Conservation (phyloP, 2,797 vertebrate species). For the Anniella stebbinsi region DNA sequence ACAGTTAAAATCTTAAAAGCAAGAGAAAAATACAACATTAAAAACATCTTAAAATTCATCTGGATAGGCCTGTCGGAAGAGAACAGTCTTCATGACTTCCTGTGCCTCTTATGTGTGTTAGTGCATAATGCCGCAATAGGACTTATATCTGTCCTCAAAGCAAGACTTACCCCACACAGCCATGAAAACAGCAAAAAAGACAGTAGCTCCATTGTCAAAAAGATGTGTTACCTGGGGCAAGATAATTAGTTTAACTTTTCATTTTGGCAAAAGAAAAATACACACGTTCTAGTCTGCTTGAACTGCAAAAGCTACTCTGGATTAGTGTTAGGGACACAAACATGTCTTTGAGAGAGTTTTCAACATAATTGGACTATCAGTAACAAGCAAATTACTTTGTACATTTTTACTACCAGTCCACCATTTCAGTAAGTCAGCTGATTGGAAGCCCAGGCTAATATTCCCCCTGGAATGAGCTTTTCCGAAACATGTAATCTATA, state of each 20-base stretch:
- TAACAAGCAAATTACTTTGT: background rate
- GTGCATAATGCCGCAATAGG: too few species aligned
- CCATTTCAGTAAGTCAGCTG: background rate
- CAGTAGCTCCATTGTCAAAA: slow-evolving; percentile 94
- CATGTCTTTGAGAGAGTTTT: background rate
- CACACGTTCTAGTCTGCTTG: background rate
- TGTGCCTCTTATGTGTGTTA: too few species aligned
- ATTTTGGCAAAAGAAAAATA: background rate
- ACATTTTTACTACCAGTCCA: background rate
- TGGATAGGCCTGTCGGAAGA: too few species aligned
- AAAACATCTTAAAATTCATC: too few species aligned
- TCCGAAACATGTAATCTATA: background rate
- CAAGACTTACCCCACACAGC: slow-evolving; percentile 93
- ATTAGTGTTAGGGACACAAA: background rate
- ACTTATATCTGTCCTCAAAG: background rate
- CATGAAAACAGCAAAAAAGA: slow-evolving; percentile 98
- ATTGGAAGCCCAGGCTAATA: background rate
- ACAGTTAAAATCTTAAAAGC: too few species aligned
- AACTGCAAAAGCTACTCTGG: background rate
- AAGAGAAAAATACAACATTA: too few species aligned
- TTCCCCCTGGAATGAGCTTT: background rate
- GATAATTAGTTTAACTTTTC: slow-evolving; percentile 37
- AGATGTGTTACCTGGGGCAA: slow-evolving; percentile 90
- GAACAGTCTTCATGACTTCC: too few species aligned
- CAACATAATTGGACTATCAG: background rate